These are phyloP conservation scores for Achatina immaculata DNA, from an alignment of 1,140 invertebrate genomes.

Conservation along the genomic window DNA sequence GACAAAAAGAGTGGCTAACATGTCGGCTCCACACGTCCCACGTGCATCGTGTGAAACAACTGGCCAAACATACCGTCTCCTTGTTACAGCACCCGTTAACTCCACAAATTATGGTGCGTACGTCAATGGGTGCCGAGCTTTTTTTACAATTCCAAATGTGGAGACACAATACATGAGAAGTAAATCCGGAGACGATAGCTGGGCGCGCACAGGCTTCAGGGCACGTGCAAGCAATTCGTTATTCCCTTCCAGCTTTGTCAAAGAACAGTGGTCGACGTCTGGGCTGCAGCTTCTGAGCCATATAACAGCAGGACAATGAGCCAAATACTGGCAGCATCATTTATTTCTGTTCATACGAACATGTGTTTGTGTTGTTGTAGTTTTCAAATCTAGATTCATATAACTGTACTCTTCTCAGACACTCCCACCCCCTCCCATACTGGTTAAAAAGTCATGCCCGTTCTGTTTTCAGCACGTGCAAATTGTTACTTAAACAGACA, in stretches of 20 bases:
- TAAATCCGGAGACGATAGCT: background rate
- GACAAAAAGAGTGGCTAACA: slow-evolving; percentile 10
- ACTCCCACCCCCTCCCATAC: background rate
- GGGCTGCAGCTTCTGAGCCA: background rate
- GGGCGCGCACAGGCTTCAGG: background rate
- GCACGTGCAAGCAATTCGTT: slow-evolving; percentile 29
- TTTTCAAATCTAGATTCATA: background rate
- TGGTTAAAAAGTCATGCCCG: background rate
- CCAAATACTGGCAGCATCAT: background rate
- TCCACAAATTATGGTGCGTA: slow-evolving; percentile 10
- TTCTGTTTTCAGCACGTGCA: background rate
- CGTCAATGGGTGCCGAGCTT: background rate
- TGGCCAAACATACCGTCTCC: background rate
- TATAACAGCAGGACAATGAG: background rate
- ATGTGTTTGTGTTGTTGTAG: background rate
- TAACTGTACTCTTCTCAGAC: no score
- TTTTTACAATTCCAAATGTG: slow-evolving; percentile 13
- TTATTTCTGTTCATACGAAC: slow-evolving; percentile 3
- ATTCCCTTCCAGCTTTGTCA: background rate
- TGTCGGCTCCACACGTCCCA: slow-evolving; percentile 1
- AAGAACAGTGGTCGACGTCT: background rate
- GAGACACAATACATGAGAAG: slow-evolving; percentile 1
- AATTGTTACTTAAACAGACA: background rate
- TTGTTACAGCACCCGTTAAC: background rate
- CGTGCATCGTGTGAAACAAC: slow-evolving; percentile 1